Percentiles rank a stretch among this genome's conserved stretches.
phyloP scores from a whole-genome alignment of 2,797 vertebrate genomes.

The Acridotheres tristis region DNA sequence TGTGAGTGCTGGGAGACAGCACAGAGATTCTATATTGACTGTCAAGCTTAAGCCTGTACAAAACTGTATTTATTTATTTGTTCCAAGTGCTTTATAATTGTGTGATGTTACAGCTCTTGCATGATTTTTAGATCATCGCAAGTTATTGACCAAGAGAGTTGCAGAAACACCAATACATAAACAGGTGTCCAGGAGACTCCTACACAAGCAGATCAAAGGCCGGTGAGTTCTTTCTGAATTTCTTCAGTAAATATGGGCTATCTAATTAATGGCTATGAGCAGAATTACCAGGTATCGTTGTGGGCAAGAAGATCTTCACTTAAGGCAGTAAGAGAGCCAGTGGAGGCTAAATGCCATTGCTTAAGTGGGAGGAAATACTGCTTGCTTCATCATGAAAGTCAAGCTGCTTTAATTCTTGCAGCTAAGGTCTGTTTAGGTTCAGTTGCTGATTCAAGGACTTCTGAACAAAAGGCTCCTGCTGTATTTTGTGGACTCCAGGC shows the following conservation, averaged over 20 bases:
- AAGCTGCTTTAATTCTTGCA: not conserved
- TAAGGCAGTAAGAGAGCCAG: not conserved
- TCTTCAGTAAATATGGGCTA: not conserved
- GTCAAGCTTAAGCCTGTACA: not conserved
- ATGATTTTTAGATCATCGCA: constrained; percentile 78
- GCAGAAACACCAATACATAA: constrained; percentile 92
- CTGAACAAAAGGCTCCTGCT: not conserved
- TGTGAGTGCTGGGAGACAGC: not conserved
- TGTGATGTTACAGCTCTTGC: not conserved
- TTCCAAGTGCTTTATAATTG: not conserved
- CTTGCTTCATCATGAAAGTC: not conserved
- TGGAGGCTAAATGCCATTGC: not conserved
- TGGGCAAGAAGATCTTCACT: not conserved
- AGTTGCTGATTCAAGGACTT: not conserved
- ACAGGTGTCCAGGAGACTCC: constrained; percentile 86
- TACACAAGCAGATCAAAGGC: constrained; percentile 87
- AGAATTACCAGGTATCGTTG: not conserved
- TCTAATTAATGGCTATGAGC: not conserved
- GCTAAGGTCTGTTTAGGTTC: not conserved
- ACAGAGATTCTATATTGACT: not conserved
- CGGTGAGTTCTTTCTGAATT: constrained; percentile 76
- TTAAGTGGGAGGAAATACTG: not conserved
- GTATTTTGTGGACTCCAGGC: not conserved
- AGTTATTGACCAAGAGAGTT: constrained; percentile 88
- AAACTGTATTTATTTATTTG: not conserved